Conservation (phyloP, 92 coral and sea anemone genomes). For the Hydrozoanthus gracilis region DNA sequence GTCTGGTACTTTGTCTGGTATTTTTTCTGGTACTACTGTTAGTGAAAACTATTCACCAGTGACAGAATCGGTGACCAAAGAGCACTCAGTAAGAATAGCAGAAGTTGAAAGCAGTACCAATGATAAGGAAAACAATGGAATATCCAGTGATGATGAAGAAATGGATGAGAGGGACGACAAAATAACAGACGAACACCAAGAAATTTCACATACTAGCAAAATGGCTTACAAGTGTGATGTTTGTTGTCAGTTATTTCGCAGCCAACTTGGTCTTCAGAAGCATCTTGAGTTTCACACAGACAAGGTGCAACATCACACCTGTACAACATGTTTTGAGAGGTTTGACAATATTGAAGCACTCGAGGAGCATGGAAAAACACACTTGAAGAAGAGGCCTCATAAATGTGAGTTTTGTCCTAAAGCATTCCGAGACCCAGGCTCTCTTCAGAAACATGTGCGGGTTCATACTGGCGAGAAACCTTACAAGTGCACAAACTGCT, state of each 20-base stretch:
- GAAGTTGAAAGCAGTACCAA: neutral
- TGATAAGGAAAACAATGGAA: conserved; percentile 10
- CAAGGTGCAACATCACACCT: conserved; percentile 86
- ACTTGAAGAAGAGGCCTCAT: conserved; percentile 91
- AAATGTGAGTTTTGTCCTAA: conserved; percentile 93
- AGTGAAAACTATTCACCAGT: conserved; percentile 10
- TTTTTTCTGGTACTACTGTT: neutral
- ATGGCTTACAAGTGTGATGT: conserved; percentile 88
- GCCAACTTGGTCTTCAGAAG: conserved; percentile 94
- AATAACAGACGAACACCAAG: conserved; percentile 49
- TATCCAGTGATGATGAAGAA: conserved; percentile 29
- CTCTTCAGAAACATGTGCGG: conserved; percentile 95
- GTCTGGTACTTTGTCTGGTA: neutral
- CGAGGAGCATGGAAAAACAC: conserved; percentile 82
- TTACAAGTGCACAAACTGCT: conserved; percentile 81
- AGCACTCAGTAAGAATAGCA: neutral
- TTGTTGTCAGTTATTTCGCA: conserved; percentile 90
- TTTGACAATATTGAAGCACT: conserved; percentile 68
- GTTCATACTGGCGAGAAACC: conserved; percentile 99
- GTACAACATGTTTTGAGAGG: conserved; percentile 86
- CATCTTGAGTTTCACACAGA: conserved; percentile 95
- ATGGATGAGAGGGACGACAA: conserved; percentile 17
- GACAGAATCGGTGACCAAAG: neutral
- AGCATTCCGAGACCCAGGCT: conserved; percentile 98
- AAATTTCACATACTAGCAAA: conserved; percentile 58